A percentile compares a stretch with the other conserved stretches of the same genome.
These are phyloP conservation scores for Nemotelus nigrinus DNA, from an alignment of 2,888 invertebrate species.

Conservation along the genomic window DNA sequence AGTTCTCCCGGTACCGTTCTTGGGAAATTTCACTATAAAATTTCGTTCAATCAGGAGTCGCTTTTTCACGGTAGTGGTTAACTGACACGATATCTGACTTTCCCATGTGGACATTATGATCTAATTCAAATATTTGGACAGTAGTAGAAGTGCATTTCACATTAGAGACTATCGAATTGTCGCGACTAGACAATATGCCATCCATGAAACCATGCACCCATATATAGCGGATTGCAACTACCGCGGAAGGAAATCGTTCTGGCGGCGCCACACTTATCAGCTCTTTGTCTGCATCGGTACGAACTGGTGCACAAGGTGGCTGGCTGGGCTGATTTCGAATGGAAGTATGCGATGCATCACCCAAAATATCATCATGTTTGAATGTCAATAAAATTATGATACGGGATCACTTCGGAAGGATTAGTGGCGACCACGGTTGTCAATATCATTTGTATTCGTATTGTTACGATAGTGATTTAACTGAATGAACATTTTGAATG, in stretches of 20 bases:
- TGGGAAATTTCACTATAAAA: not conserved
- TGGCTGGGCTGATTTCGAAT: not conserved
- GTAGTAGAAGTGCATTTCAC: constrained; percentile 39
- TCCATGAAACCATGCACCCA: not conserved
- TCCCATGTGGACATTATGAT: constrained; percentile 7
- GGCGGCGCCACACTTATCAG: constrained; percentile 41
- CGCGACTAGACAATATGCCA: constrained; percentile 36
- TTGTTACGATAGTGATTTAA: no score
- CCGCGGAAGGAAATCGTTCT: not conserved
- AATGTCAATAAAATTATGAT: constrained; percentile 33
- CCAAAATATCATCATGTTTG: not conserved
- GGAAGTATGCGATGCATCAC: not conserved
- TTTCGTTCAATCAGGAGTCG: not conserved
- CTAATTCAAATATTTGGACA: constrained; percentile 41
- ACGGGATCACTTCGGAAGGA: constrained; percentile 25
- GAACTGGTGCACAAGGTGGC: constrained; percentile 18
- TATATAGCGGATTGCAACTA: not conserved
- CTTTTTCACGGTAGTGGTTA: not conserved
- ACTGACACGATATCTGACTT: not conserved
- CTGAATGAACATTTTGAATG: no score
- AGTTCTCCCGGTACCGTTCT: not conserved
- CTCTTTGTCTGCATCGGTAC: constrained; percentile 34
- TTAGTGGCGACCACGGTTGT: constrained; percentile 22
- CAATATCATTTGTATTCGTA: not conserved
- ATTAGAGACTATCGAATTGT: constrained; percentile 37